Conservation (phyloP, 2,113 vertebrate species). For the Hirundichthys speculiger region DNA sequence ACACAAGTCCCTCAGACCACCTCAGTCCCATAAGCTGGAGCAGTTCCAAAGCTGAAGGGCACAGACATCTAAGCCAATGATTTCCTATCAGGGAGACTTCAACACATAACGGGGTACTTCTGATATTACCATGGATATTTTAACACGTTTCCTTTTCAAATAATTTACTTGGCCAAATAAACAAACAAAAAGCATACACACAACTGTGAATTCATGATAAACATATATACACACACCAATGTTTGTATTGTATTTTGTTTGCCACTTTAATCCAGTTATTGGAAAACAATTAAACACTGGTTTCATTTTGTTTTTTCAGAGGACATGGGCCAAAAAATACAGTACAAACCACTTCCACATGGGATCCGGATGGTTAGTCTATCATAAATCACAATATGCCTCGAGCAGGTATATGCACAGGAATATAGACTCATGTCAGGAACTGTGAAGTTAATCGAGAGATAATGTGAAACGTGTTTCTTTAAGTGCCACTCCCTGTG, state of each 20-base stretch:
- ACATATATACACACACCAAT: background rate
- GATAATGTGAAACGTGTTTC: conserved; percentile 21
- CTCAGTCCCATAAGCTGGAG: too few relatives aligned
- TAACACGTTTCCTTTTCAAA: too few relatives aligned
- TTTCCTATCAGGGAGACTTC: too few relatives aligned
- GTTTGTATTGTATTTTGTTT: background rate
- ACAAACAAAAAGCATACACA: background rate
- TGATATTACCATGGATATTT: too few relatives aligned
- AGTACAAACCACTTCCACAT: background rate
- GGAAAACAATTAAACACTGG: background rate
- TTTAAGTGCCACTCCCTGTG: conserved; percentile 23
- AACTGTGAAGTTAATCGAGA: conserved; percentile 27
- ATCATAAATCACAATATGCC: conserved; percentile 19
- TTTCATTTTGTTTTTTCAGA: conserved; percentile 32
- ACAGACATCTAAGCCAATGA: too few relatives aligned
- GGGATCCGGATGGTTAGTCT: background rate
- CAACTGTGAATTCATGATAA: background rate
- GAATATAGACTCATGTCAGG: conserved; percentile 2
- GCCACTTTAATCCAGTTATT: conserved; percentile 3
- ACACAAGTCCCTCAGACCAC: too few relatives aligned
- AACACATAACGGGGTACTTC: too few relatives aligned
- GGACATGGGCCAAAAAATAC: conserved; percentile 14
- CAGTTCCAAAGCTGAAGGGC: too few relatives aligned
- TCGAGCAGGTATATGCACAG: background rate
- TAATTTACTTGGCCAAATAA: background rate